Conservation (phyloP, 2,888 invertebrate genomes). For the Apotomis betuletana region DNA sequence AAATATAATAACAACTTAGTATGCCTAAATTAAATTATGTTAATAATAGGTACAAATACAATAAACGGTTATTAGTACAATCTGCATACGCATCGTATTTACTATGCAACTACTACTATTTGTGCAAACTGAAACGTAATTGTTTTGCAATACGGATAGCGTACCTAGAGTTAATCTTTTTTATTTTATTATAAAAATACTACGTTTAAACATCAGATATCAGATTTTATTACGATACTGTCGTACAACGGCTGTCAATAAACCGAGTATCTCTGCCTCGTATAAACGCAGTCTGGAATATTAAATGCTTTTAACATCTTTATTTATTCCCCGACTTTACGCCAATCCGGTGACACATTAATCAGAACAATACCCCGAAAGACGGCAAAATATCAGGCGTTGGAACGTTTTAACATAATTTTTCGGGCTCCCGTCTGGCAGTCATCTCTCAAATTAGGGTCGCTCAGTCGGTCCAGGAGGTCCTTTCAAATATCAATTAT, state of each 20-base stretch:
- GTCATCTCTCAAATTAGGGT: slow-evolving; percentile 70
- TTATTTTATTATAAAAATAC: background rate
- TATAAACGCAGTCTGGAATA: slow-evolving; percentile 12
- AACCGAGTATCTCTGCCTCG: background rate
- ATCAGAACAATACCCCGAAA: slow-evolving; percentile 40
- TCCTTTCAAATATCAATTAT: slow-evolving; percentile 82
- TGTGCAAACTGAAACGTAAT: too few species aligned
- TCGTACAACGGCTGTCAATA: slow-evolving; percentile 1
- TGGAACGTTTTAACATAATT: slow-evolving; percentile 48
- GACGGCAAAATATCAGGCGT: slow-evolving; percentile 40
- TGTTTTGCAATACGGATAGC: too few species aligned
- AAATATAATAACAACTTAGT: too few species aligned
- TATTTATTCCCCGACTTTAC: slow-evolving; percentile 24
- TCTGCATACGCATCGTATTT: too few species aligned
- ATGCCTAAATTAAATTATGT: too few species aligned
- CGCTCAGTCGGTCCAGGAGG: slow-evolving; percentile 60
- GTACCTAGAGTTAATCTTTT: background rate
- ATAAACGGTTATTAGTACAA: too few species aligned
- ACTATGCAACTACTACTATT: too few species aligned
- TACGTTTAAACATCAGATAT: background rate
- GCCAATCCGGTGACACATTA: slow-evolving; percentile 39
- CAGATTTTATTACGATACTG: background rate
- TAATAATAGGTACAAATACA: too few species aligned
- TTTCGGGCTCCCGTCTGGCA: slow-evolving; percentile 53
- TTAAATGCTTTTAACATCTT: slow-evolving; percentile 21